Evolutionary conservation across 2,113 vertebrate species (phyloP).

Genomic region (Neodontobutis hainanensis): DNA sequence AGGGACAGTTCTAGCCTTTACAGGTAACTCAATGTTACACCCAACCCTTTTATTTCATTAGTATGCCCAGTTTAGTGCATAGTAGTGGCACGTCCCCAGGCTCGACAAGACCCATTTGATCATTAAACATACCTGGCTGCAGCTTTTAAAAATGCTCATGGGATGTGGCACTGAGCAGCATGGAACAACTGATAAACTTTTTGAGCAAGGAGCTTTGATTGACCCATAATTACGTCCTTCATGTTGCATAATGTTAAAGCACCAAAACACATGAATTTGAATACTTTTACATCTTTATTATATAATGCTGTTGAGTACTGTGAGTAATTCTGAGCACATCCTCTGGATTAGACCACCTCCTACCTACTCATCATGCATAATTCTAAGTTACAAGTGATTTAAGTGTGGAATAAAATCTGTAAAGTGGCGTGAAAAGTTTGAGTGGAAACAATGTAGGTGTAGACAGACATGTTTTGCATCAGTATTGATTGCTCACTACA

Average conservation of each 20-base stretch:
- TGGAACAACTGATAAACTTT: background rate
- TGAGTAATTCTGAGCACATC: background rate
- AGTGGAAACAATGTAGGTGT: slow-evolving; percentile 4
- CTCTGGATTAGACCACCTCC: background rate
- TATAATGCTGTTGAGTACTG: background rate
- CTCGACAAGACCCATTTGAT: slow-evolving; percentile 51
- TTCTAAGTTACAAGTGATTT: background rate
- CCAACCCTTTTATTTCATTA: slow-evolving; percentile 71
- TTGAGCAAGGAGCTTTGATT: too few species aligned
- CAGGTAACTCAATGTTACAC: slow-evolving; percentile 63
- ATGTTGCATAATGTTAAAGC: too few species aligned
- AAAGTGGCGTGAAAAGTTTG: background rate
- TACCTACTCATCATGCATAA: background rate
- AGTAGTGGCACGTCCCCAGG: slow-evolving; percentile 58
- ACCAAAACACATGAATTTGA: background rate
- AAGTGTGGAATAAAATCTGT: background rate
- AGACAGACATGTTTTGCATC: slow-evolving; percentile 6
- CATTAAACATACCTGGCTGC: slow-evolving; percentile 55
- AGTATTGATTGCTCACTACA: background rate
- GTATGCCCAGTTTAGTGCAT: slow-evolving; percentile 61
- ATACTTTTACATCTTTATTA: background rate
- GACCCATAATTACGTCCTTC: too few species aligned
- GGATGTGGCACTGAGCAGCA: slow-evolving; percentile 8
- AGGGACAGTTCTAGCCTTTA: slow-evolving; percentile 61
- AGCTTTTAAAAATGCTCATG: slow-evolving; percentile 56